These are phyloP conservation scores for Agrilus mali DNA, from an alignment of 2,888 invertebrate species.

Conservation along the genomic window DNA sequence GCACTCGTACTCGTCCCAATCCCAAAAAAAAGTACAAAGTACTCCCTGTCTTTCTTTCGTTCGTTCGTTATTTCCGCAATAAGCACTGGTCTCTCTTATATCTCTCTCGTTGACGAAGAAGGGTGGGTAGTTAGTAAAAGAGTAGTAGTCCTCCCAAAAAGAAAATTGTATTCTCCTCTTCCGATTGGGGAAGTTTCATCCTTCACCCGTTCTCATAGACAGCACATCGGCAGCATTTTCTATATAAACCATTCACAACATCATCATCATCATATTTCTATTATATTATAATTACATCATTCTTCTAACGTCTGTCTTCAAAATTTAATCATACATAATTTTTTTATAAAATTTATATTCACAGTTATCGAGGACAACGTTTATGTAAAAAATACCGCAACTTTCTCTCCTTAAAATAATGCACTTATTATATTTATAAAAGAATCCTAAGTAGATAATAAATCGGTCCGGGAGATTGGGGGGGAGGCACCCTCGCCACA, in stretches of 20 bases:
- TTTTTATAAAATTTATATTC: slow-evolving; percentile 13
- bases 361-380: slow-evolving; percentile 16
- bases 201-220: no score
- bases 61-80: no score
- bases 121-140: no score
- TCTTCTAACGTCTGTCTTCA: not conserved
- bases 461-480: not conserved
- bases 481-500: no score
- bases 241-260: slow-evolving; percentile 23
- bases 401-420: slow-evolving; percentile 22
- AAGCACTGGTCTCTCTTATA: no score
- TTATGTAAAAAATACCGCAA: slow-evolving; percentile 26
- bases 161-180: no score
- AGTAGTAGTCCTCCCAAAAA: no score
- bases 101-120: no score
- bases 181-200: no score
- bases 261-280: slow-evolving; percentile 10
- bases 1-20: no score
- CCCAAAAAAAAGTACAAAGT: no score
- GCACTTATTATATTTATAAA: slow-evolving; percentile 28
- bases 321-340: slow-evolving; percentile 1
- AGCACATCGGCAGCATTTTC: slow-evolving; percentile 24
- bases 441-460: slow-evolving; percentile 24
- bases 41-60: no score
- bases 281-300: slow-evolving; percentile 3